These are phyloP conservation scores for Psilanteris sp. DNA, from an alignment of 1,140 invertebrate species.

Conservation along the genomic window DNA sequence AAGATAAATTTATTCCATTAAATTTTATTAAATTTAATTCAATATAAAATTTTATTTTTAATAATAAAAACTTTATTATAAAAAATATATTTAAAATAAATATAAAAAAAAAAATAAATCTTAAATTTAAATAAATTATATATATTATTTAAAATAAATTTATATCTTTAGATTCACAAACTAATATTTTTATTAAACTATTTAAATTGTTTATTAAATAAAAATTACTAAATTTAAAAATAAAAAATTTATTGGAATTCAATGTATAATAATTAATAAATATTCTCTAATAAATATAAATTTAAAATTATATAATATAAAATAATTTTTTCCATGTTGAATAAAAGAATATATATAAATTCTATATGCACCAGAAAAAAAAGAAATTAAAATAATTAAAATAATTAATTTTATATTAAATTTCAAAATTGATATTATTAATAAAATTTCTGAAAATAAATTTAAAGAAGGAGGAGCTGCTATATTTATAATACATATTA, in stretches of 20 bases:
- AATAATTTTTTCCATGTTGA: slow-evolving; percentile 80
- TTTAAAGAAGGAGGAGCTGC: slow-evolving; percentile 70
- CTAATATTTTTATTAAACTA: slow-evolving; percentile 83
- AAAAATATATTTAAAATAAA: slow-evolving; percentile 68
- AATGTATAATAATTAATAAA: slow-evolving; percentile 82
- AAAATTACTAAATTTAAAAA: slow-evolving; percentile 79
- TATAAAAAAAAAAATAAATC: slow-evolving; percentile 73
- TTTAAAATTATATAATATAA: slow-evolving; percentile 73
- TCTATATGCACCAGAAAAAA: slow-evolving; percentile 66
- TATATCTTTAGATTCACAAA: slow-evolving; percentile 82
- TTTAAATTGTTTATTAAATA: slow-evolving; percentile 76
- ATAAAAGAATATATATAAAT: slow-evolving; percentile 80
- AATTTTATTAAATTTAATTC: slow-evolving; percentile 79
- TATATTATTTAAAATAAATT: slow-evolving; percentile 76
- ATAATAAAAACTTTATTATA: slow-evolving; percentile 76
- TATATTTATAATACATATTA: slow-evolving; percentile 80
- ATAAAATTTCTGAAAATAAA: slow-evolving; percentile 81
- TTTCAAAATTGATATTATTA: slow-evolving; percentile 78
- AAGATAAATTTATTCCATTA: slow-evolving; percentile 77
- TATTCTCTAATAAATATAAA: slow-evolving; percentile 77
- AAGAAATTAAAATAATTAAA: slow-evolving; percentile 75
- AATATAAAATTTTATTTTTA: slow-evolving; percentile 76
- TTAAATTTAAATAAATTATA: slow-evolving; percentile 73
- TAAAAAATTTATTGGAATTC: slow-evolving; percentile 82
- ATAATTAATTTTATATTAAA: slow-evolving; percentile 74